A percentile compares a stretch with the other conserved stretches of the same genome.
Conservation (phyloP, 2,888 invertebrate genomes). For the Apocheima hispidaria region DNA sequence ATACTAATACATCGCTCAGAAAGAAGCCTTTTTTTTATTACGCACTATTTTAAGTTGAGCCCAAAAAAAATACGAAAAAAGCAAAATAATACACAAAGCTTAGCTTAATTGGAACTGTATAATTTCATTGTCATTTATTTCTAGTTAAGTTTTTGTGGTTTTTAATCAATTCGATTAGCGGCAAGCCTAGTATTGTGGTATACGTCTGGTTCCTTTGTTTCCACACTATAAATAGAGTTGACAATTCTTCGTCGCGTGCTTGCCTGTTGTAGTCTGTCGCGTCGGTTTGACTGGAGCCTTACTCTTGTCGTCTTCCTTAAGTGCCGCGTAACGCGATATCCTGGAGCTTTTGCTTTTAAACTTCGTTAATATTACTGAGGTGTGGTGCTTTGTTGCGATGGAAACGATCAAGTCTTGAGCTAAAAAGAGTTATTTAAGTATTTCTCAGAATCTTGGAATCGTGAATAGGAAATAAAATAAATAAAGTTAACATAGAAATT, state of each 20-base stretch:
- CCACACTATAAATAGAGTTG: too few relatives aligned
- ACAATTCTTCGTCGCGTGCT: neutral
- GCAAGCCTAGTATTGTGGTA: too few relatives aligned
- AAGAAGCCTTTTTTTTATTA: too few relatives aligned
- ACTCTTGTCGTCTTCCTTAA: conserved; percentile 51
- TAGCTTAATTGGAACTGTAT: too few relatives aligned
- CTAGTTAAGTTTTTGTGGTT: too few relatives aligned
- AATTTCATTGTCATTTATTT: too few relatives aligned
- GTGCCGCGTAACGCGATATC: conserved; percentile 49
- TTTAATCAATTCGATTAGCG: too few relatives aligned
- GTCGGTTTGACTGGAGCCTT: conserved; percentile 38
- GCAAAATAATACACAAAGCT: too few relatives aligned
- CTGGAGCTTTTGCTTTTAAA: conserved; percentile 45
- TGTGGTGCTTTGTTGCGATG: conserved; percentile 32
- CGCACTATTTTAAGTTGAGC: too few relatives aligned
- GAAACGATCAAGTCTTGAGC: conserved; percentile 10
- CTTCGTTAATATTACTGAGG: conserved; percentile 46
- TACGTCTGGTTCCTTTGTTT: too few relatives aligned
- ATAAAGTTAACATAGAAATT: conserved; percentile 1
- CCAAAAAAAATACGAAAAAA: too few relatives aligned
- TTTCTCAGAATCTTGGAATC: neutral
- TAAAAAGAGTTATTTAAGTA: conserved; percentile 23
- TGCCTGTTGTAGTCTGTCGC: neutral
- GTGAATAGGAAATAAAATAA: neutral
- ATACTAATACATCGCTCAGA: too few relatives aligned